Percentiles rank a stretch among this genome's conserved stretches.
Conservation (phyloP, 2,888 invertebrate genomes). For the Cataglyphis rosenhaueri region DNA sequence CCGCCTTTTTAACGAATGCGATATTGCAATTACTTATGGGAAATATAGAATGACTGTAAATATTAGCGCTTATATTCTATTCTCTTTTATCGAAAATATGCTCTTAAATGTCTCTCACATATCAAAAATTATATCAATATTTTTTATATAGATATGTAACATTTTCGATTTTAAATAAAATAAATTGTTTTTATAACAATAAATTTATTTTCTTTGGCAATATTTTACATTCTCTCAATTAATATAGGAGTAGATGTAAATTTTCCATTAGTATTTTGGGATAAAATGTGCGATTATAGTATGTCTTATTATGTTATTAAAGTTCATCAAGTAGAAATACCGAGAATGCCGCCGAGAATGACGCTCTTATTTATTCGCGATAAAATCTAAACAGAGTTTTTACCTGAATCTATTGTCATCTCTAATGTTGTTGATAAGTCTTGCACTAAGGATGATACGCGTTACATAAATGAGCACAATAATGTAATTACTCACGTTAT, state of each 20-base stretch:
- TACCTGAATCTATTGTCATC: constrained; percentile 17
- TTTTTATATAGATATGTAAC: neutral
- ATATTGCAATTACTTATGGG: constrained; percentile 26
- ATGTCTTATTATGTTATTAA: neutral
- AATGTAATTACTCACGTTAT: neutral
- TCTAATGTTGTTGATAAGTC: too few relatives aligned
- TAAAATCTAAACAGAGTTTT: constrained; percentile 1
- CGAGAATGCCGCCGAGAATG: neutral
- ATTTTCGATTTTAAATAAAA: neutral
- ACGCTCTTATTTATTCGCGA: constrained; percentile 18
- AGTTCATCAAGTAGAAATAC: constrained; percentile 13
- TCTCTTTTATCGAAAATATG: neutral
- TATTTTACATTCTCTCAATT: neutral
- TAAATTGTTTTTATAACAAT: neutral
- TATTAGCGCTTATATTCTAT: constrained; percentile 9
- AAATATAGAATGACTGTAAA: constrained; percentile 28
- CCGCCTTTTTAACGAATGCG: constrained; percentile 19
- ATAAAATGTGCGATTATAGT: neutral
- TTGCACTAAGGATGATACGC: neutral
- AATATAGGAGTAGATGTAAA: neutral
- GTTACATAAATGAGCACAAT: neutral
- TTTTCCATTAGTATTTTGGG: neutral
- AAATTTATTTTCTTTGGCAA: neutral
- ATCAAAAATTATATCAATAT: constrained; percentile 3
- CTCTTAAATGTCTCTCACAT: constrained; percentile 1